phyloP scores from a whole-genome alignment of 2,888 invertebrate species.

The Acrobasis suavella region DNA sequence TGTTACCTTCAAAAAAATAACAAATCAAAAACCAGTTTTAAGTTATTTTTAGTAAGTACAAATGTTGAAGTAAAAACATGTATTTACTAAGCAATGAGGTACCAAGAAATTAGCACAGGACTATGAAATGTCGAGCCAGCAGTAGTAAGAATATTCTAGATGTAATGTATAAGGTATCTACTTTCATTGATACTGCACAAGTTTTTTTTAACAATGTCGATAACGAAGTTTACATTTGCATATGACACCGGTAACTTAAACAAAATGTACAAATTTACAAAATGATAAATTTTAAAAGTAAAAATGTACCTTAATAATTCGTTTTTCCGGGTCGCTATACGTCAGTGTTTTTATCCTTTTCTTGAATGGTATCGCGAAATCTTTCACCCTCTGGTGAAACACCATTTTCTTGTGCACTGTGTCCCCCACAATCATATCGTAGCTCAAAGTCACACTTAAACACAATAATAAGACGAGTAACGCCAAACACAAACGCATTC shows the following conservation, averaged over 20 bases:
- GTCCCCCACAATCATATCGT: constrained; percentile 74
- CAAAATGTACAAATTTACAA: no score
- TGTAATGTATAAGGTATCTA: no score
- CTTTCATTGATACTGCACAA: no score
- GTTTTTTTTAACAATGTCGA: no score
- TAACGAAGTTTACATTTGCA: background rate
- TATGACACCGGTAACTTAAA: background rate
- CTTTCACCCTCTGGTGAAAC: constrained; percentile 74
- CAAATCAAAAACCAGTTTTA: no score
- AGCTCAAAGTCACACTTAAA: constrained; percentile 51
- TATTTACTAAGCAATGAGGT: no score
- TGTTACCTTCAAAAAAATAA: no score
- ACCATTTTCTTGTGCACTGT: constrained; percentile 77
- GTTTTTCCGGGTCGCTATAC: constrained; percentile 67
- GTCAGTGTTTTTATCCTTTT: constrained; percentile 67
- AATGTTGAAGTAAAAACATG: no score
- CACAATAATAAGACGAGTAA: constrained; percentile 49
- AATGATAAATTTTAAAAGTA: background rate
- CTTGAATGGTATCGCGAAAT: constrained; percentile 75
- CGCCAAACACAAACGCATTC: constrained; percentile 68
- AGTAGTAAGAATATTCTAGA: no score
- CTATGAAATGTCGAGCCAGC: no score
- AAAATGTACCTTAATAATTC: constrained; percentile 62
- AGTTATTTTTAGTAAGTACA: no score
- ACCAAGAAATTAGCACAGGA: no score